A percentile compares a stretch with the other conserved stretches of the same genome.
These are phyloP conservation scores for Cyrtorhinus lividipennis DNA, from an alignment of 1,140 invertebrate genomes.

Conservation along the genomic window DNA sequence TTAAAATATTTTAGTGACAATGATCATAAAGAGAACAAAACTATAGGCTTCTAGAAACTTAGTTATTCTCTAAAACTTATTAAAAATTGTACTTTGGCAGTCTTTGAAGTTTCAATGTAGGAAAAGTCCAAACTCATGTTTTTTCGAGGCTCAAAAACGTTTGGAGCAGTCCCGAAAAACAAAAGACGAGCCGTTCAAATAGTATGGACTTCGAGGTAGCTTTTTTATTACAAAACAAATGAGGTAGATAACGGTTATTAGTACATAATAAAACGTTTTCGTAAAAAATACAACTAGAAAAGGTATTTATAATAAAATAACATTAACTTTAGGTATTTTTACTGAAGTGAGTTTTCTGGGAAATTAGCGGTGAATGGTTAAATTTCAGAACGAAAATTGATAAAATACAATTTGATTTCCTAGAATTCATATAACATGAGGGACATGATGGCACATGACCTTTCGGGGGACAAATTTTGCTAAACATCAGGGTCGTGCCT, in stretches of 20 bases:
- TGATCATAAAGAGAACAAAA: background rate
- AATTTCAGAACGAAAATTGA: too few relatives aligned
- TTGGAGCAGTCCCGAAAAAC: conserved; percentile 1
- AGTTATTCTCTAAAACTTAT: background rate
- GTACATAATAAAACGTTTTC: too few relatives aligned
- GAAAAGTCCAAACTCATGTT: conserved; percentile 2
- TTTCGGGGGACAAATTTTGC: too few relatives aligned
- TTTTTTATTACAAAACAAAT: background rate
- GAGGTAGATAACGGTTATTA: conserved; percentile 8
- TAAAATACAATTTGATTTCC: too few relatives aligned
- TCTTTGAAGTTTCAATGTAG: conserved; percentile 3
- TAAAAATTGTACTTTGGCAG: conserved; percentile 8
- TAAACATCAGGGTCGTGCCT: too few relatives aligned
- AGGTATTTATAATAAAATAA: too few relatives aligned
- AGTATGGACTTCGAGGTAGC: conserved; percentile 9
- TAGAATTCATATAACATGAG: too few relatives aligned
- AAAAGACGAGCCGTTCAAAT: conserved; percentile 1
- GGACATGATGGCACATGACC: too few relatives aligned
- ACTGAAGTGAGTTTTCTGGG: too few relatives aligned
- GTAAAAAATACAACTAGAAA: too few relatives aligned
- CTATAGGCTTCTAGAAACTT: background rate
- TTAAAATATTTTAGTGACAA: background rate
- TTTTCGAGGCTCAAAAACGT: background rate
- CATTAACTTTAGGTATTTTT: too few relatives aligned
- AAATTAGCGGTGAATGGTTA: too few relatives aligned